A percentile compares a stretch with the other conserved stretches of the same genome.
phyloP scores from a whole-genome alignment of 2,888 invertebrate genomes.

The Corythucha ciliata region DNA sequence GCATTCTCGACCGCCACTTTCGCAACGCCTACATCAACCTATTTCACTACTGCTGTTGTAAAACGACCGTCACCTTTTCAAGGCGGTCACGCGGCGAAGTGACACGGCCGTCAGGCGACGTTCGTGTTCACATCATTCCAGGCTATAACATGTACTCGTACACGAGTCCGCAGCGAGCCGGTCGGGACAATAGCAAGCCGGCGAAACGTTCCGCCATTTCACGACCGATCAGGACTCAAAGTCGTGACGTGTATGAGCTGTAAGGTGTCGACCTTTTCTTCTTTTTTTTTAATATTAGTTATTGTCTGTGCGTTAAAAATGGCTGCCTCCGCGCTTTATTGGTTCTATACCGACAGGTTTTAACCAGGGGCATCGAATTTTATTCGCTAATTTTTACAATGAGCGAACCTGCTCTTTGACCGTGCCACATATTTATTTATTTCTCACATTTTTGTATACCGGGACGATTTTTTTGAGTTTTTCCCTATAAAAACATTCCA shows the following conservation, averaged over 20 bases:
- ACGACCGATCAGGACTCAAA: constrained; percentile 36
- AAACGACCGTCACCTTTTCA: constrained; percentile 59
- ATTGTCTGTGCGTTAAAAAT: no score
- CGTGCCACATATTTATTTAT: no score
- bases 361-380: no score
- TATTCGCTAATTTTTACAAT: no score
- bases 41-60: constrained; percentile 73
- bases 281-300: background rate
- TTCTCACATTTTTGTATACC: no score
- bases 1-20: constrained; percentile 57
- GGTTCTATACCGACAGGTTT: no score
- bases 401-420: no score
- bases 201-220: constrained; percentile 38
- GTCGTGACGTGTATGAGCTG: constrained; percentile 28
- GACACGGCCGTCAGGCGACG: constrained; percentile 49
- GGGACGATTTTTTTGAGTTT: no score
- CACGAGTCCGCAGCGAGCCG: constrained; percentile 49
- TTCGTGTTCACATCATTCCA: constrained; percentile 67
- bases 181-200: constrained; percentile 36
- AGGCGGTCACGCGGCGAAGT: constrained; percentile 50
- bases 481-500: no score
- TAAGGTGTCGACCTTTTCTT: constrained; percentile 2
- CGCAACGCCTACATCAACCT: constrained; percentile 60
- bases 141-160: constrained; percentile 58
- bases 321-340: no score